These are phyloP conservation scores for Daboia siamensis DNA, from an alignment of 2,113 vertebrate species.

Conservation along the genomic window DNA sequence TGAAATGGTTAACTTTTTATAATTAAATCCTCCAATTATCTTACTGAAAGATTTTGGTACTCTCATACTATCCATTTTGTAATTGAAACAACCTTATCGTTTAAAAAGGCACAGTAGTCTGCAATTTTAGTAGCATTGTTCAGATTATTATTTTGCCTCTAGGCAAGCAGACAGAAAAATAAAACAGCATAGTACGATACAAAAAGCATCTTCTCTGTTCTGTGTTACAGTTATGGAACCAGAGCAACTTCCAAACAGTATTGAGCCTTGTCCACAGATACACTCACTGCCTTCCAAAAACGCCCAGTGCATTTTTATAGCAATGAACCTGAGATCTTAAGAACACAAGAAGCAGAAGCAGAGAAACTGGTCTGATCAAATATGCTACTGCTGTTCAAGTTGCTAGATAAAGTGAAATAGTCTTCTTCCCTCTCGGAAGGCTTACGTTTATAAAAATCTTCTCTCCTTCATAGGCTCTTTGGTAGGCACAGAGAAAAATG, in stretches of 20 bases:
- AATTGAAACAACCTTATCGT: not conserved
- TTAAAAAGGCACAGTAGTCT: not conserved
- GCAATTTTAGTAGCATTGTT: not conserved
- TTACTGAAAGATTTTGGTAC: not conserved
- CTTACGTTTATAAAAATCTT: conserved; percentile 23
- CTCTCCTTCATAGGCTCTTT: conserved; percentile 20
- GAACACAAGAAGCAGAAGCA: not conserved
- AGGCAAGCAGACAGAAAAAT: not conserved
- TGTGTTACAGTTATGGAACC: not conserved
- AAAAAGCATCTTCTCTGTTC: not conserved
- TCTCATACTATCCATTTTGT: not conserved
- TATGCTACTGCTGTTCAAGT: conserved; percentile 26
- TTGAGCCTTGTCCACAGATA: not conserved
- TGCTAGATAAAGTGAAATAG: conserved; percentile 17
- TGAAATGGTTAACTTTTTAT: not conserved
- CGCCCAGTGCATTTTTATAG: not conserved
- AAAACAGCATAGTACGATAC: not conserved
- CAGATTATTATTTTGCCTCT: not conserved
- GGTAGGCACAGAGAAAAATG: conserved; percentile 5
- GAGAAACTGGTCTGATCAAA: not conserved
- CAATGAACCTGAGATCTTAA: conserved; percentile 18
- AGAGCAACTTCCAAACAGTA: not conserved
- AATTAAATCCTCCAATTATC: not conserved
- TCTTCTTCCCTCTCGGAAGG: conserved; percentile 2
- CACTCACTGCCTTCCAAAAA: not conserved